Evolutionary conservation across 2,888 invertebrate genomes (phyloP).

Genomic region (Pseudococcus jackbeardsleyi): DNA sequence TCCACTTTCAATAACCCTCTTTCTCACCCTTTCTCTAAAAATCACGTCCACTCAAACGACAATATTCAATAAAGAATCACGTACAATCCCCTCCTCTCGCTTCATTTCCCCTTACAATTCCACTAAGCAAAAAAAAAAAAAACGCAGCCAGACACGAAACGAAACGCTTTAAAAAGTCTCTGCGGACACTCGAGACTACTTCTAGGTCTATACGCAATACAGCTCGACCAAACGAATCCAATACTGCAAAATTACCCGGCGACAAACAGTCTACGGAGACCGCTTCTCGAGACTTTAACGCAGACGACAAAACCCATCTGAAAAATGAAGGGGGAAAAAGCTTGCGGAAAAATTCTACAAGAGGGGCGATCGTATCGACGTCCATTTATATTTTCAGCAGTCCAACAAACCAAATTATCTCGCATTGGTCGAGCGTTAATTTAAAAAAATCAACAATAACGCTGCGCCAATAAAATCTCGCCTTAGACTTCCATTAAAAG

Average conservation of each 20-base stretch:
- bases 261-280: constrained; percentile 3
- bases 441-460: not conserved
- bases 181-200: constrained; percentile 3
- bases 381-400: not conserved
- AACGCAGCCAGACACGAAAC: not conserved
- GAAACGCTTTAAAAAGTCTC: not conserved
- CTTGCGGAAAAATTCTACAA: not conserved
- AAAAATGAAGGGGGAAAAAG: not conserved
- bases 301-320: no score
- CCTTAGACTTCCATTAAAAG: not conserved
- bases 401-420: not conserved
- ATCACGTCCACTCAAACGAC: no score
- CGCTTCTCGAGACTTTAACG: not conserved
- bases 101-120: not conserved
- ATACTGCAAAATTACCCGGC: not conserved
- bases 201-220: not conserved
- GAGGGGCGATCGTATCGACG: not conserved
- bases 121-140: not conserved
- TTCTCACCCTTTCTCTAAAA: no score
- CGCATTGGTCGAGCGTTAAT: not conserved
- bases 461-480: not conserved
- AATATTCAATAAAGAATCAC: not conserved
- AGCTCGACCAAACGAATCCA: not conserved
- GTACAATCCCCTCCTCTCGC: not conserved
- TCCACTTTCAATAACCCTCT: no score